Evolutionary conservation across 1,140 invertebrate species (phyloP).

Genomic region (Tenebrio molitor): DNA sequence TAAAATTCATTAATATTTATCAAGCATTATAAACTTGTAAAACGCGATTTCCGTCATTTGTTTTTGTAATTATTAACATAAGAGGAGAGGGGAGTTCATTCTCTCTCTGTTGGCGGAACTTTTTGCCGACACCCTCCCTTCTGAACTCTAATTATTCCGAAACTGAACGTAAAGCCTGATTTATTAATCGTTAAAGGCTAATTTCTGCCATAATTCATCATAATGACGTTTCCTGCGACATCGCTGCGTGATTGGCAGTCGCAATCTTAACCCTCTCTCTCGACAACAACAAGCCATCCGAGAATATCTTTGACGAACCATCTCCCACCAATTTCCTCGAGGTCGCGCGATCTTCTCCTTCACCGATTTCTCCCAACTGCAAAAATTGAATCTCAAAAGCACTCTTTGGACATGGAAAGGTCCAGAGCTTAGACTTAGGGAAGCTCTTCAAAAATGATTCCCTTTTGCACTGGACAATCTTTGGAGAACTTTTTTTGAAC

Average conservation of each 20-base stretch:
- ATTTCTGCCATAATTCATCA: conserved; percentile 44
- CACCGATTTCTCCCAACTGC: too few species aligned
- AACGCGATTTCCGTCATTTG: conserved; percentile 46
- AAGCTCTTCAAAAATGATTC: too few species aligned
- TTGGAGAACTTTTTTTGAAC: too few species aligned
- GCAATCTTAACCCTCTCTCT: conserved; percentile 8
- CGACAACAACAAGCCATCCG: conserved; percentile 11
- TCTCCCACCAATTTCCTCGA: too few species aligned
- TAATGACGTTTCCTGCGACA: conserved; percentile 39
- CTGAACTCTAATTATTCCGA: conserved; percentile 26
- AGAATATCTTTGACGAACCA: too few species aligned
- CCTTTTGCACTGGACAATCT: too few species aligned
- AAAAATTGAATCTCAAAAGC: too few species aligned
- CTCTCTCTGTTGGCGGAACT: conserved; percentile 5
- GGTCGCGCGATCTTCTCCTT: too few species aligned
- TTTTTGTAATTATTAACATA: conserved; percentile 45
- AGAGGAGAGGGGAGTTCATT: background rate
- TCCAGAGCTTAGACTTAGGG: too few species aligned
- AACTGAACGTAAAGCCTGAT: conserved; percentile 41
- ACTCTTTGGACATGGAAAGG: too few species aligned
- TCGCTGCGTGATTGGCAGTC: conserved; percentile 17
- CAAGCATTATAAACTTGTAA: conserved; percentile 53
- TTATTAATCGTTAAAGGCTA: conserved; percentile 46
- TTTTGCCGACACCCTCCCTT: conserved; percentile 12
- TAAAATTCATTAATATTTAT: conserved; percentile 58